These are phyloP conservation scores for Mus musculus DNA, from an alignment of 2,113 vertebrate genomes.

Conservation along the genomic window DNA sequence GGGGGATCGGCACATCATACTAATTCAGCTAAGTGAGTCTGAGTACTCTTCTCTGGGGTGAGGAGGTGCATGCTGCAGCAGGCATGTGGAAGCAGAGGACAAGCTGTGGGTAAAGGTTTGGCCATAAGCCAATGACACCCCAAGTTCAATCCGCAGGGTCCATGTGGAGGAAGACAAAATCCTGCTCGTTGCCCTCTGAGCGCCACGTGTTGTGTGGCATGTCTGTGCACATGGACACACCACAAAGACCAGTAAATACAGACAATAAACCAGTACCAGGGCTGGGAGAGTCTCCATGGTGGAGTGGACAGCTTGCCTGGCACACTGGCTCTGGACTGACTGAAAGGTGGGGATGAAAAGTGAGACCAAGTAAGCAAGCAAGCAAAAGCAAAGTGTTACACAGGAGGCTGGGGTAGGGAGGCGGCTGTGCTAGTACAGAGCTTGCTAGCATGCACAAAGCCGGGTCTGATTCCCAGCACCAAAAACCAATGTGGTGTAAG, in stretches of 20 bases:
- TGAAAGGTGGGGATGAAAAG: not conserved
- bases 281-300: not conserved
- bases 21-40: not conserved
- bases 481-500: not conserved
- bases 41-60: not conserved
- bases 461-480: not conserved
- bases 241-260: not conserved
- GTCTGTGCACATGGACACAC: not conserved
- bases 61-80: not conserved
- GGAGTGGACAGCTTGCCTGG: not conserved
- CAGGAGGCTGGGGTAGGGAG: not conserved
- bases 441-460: not conserved
- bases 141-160: not conserved
- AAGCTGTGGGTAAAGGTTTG: not conserved
- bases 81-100: not conserved
- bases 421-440: not conserved
- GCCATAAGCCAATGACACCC: not conserved
- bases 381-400: slow-evolving; percentile 15
- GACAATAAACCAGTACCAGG: no score
- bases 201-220: not conserved
- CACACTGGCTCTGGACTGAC: not conserved
- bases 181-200: not conserved
- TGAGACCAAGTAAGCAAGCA: not conserved
- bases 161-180: not conserved
- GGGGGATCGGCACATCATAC: not conserved